Evolutionary conservation across 2,797 vertebrate genomes (phyloP), one percentile per base, ranked within the genome.

Genomic region (Rhinophrynus dorsalis): DNA sequence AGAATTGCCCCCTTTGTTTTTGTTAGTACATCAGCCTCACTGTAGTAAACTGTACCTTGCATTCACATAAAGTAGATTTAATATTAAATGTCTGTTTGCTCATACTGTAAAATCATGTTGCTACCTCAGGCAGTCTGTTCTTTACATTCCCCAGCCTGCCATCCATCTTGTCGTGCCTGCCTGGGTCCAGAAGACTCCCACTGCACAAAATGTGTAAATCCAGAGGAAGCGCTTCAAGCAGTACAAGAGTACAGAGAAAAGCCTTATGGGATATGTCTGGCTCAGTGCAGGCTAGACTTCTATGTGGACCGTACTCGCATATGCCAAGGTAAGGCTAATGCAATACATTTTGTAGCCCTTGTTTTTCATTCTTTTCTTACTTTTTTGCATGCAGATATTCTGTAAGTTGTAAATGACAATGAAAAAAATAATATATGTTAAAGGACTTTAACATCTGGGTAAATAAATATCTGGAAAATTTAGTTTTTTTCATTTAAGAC

Each of bases 151-250:
- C 1, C 75, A 99, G 97, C 86, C 40, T 98, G 96, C 18, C 93
- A 97, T 35, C 81, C 83, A 0, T 93, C 94, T 27, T 99, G 97
- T 64, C 89, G 80, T 1, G 78, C 85, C 1, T 99, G 97, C 12
- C 3, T 91, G 1, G 96, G 97, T 2, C 92, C 93, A 0, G 78
- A 88, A 2, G 68, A 77, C 1, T 85, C 87, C 0, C 89, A 83
- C 30, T 99, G 97, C 56, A 82, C 84, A 1, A 68, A 1, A 12
- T 99, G 97, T 75, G 68, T 73, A 57, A 89, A 84, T 5, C 85
- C 87, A 0, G 87, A 89, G 63, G 84, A 92, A 0, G 89, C 78
- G 0, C 85, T 99, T 17, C 86, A 88, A 55, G 89, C 78, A 0
- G 82, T 77, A 9, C 70, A 60, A 3, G 17, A 33, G 0, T 0